Evolutionary conservation across 2,113 vertebrate genomes (phyloP).

Genomic region (Steatornis caripensis): DNA sequence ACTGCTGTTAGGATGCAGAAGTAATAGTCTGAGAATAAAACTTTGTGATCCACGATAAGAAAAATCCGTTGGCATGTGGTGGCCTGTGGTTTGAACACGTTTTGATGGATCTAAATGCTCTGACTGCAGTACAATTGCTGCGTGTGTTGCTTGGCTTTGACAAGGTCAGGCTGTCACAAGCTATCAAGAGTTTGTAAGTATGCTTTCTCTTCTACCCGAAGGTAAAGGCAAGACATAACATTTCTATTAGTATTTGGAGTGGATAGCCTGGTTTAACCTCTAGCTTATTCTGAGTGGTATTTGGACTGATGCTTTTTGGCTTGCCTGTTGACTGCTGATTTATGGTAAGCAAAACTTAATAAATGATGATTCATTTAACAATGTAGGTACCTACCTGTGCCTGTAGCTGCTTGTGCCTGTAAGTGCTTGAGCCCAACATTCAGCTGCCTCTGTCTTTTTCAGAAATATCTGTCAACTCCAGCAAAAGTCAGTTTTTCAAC

Average conservation of each 20-base stretch:
- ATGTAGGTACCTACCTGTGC: not conserved
- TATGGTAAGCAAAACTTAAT: not conserved
- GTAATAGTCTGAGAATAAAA: not conserved
- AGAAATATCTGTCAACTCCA: not conserved
- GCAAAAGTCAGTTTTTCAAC: not conserved
- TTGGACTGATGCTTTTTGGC: not conserved
- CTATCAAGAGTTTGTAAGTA: not conserved
- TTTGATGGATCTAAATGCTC: not conserved
- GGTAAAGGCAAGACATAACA: not conserved
- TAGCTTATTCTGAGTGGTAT: not conserved
- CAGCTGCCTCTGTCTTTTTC: not conserved
- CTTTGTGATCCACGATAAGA: not conserved
- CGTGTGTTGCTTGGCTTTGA: not conserved
- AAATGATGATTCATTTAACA: not conserved
- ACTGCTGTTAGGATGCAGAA: not conserved
- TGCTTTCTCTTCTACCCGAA: not conserved
- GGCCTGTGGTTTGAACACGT: not conserved
- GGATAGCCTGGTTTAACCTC: not conserved
- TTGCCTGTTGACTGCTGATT: not conserved
- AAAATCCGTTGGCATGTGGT: not conserved
- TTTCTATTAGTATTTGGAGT: not conserved
- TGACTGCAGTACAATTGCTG: not conserved
- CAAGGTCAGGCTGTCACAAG: not conserved
- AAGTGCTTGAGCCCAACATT: not conserved
- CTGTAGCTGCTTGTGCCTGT: not conserved